Conservation (phyloP, 2,888 invertebrate species). For the Eupelmus urozonus region DNA sequence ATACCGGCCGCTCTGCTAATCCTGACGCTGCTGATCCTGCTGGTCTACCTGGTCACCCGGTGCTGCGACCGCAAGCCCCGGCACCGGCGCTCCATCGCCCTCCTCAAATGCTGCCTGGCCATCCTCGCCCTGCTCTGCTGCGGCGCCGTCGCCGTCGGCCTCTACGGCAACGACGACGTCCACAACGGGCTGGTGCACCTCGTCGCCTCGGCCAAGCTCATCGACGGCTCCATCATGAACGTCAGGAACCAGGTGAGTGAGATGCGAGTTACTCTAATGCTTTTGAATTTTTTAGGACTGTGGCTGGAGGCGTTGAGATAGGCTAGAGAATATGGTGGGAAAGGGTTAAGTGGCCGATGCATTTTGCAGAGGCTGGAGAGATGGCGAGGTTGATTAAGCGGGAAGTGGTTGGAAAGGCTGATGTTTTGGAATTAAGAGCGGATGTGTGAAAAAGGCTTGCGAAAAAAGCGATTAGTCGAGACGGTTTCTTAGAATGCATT, state of each 20-base stretch:
- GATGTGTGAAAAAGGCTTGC: too few species aligned
- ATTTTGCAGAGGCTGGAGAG: too few species aligned
- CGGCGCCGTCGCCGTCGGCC: slow-evolving; percentile 92
- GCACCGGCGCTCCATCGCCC: slow-evolving; percentile 91
- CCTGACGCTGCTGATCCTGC: slow-evolving; percentile 90
- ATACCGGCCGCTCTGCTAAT: slow-evolving; percentile 96
- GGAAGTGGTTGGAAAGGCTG: too few species aligned
- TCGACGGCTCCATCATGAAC: slow-evolving; percentile 87
- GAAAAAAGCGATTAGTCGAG: too few species aligned
- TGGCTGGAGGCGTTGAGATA: too few species aligned
- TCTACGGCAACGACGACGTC: slow-evolving; percentile 96
- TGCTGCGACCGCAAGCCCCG: slow-evolving; percentile 97
- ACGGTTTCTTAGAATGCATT: too few species aligned
- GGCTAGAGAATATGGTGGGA: too few species aligned
- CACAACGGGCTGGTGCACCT: slow-evolving; percentile 89
- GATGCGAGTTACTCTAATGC: too few species aligned
- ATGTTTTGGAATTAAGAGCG: too few species aligned
- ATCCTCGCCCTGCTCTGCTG: slow-evolving; percentile 92
- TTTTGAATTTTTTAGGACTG: too few species aligned
- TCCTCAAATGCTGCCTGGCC: slow-evolving; percentile 88
- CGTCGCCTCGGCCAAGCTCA: slow-evolving; percentile 87
- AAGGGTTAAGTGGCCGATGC: too few species aligned
- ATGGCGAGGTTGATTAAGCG: too few species aligned
- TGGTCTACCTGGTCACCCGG: slow-evolving; percentile 95
- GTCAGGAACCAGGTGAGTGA: slow-evolving; percentile 87